Evolutionary conservation across 2,888 invertebrate genomes (phyloP), one percentile per base, ranked within the genome.

Genomic region (Frankliniella intonsa): DNA sequence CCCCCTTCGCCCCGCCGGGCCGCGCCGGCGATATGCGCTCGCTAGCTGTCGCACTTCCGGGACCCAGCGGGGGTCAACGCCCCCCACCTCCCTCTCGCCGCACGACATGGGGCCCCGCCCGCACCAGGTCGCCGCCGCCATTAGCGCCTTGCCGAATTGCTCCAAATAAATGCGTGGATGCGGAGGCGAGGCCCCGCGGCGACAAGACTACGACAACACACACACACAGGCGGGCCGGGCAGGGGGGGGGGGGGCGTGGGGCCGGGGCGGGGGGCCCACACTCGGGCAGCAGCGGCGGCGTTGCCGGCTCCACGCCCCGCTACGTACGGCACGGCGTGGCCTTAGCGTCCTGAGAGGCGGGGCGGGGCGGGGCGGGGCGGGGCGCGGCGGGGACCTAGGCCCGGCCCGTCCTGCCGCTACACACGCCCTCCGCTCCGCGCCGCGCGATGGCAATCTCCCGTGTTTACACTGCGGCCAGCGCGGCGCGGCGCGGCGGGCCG

Each of bases 391-490:
- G 14, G 55, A 17, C 55, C 55, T 5, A 38, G 38, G 87, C 82
- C 87, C 76, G 82, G 81, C 80, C 81, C 83, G 69, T 80, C 81
- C 89, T 90, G 83, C 90, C 90, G 84, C 90, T 89, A 85, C 90
- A 90, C 82, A 88, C 87, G 81, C 87, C 89, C 86, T 90, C 89
- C 87, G 91, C 86, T 90, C 89, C 87, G 91, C 90, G 87, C 91
- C 89, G 87, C 90, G 90, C 87, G 88, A 87, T 8, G 62, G 7
- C 62, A 62, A n/a, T 62, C 62, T 38, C 38, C 38, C 38, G 38
- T 38, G 38, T 38, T 38, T 38, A 38, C 38, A 38, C 38, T 38
- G 38, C 38, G 38, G 38, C 38, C 38, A 5, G 38, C 38, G 38
- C 38, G 38, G 38, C 38, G 38, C 38, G 2, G 38, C 38, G 38